A percentile compares a stretch with the other conserved stretches of the same genome.
phyloP scores from a whole-genome alignment of 2,113 vertebrate genomes.

The Taxidea taxus region DNA sequence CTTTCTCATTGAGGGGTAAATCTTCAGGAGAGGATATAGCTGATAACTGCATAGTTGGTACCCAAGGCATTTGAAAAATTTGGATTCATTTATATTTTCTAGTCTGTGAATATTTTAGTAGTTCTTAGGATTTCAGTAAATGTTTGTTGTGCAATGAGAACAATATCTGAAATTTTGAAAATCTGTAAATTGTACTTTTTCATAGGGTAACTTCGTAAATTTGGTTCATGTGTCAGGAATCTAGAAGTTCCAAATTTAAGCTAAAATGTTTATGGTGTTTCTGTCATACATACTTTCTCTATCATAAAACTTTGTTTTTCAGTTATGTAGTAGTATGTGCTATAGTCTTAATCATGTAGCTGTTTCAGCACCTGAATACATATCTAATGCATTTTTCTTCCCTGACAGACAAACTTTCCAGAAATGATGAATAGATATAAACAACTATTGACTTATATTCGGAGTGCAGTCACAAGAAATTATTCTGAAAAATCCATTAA shows the following conservation, averaged over 20 bases:
- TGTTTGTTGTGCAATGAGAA: background rate
- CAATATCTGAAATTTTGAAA: constrained; percentile 27
- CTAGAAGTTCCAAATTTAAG: constrained; percentile 35
- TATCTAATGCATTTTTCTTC: constrained; percentile 50
- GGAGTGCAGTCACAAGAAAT: constrained; percentile 97
- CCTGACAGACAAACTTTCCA: constrained; percentile 94
- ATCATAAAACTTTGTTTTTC: constrained; percentile 31
- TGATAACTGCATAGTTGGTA: background rate
- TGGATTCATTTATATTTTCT: background rate
- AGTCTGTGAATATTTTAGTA: background rate
- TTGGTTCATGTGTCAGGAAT: background rate
- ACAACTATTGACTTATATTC: constrained; percentile 97
- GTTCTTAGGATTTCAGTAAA: background rate
- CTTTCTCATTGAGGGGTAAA: background rate
- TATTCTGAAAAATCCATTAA: constrained; percentile 99
- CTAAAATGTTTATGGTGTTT: background rate
- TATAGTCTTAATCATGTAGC: background rate
- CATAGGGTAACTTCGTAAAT: background rate
- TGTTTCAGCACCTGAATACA: background rate
- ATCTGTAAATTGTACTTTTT: background rate
- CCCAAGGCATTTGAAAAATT: constrained; percentile 12
- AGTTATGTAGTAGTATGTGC: background rate
- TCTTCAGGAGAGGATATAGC: background rate
- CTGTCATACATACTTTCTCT: background rate
- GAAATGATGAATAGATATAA: constrained; percentile 99